A percentile compares a stretch with the other conserved stretches of the same genome.
Evolutionary conservation across 2,113 vertebrate species (phyloP).

Genomic region (Podiceps cristatus): DNA sequence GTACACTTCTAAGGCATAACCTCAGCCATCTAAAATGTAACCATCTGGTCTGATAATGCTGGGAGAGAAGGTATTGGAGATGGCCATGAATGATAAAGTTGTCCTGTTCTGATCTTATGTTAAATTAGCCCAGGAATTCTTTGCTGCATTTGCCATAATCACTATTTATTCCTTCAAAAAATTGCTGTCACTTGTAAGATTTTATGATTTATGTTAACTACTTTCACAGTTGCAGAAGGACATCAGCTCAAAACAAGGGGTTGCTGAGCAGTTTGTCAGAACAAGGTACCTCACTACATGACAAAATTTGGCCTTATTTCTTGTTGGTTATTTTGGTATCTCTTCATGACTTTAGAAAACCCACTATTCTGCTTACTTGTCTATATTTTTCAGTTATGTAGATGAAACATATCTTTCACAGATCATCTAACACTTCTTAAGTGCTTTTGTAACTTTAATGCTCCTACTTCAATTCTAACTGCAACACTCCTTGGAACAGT

Average conservation of each 20-base stretch:
- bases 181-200: not conserved
- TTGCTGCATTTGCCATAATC: not conserved
- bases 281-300: not conserved
- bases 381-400: not conserved
- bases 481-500: not conserved
- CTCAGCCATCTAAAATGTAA: not conserved
- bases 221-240: not conserved
- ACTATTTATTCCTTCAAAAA: not conserved
- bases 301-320: not conserved
- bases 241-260: not conserved
- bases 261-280: not conserved
- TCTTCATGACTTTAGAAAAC: not conserved
- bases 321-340: not conserved
- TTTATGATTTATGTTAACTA: not conserved
- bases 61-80: not conserved
- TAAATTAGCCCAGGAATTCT: not conserved
- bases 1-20: not conserved
- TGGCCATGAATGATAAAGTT: not conserved
- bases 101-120: not conserved
- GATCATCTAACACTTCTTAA: not conserved
- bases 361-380: not conserved
- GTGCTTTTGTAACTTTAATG: not conserved
- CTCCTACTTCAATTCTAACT: not conserved
- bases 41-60: not conserved
- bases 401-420: not conserved